Conservation (phyloP, 2,888 invertebrate species). For the Thera obeliscata region DNA sequence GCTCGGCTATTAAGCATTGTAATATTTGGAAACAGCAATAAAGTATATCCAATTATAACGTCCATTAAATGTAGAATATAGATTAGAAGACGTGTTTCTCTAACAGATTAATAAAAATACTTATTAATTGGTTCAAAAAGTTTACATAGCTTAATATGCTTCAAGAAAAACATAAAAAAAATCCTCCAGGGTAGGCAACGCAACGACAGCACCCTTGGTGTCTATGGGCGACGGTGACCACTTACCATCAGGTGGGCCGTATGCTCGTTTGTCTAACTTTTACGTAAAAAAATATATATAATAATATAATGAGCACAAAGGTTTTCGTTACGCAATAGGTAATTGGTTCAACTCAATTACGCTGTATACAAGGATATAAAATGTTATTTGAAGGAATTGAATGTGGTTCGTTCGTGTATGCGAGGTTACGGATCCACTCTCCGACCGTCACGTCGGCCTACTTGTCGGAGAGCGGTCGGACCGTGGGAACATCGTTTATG, state of each 20-base stretch:
- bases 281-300: background rate
- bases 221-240: too few relatives aligned
- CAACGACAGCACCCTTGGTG: too few relatives aligned
- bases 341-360: constrained; percentile 7
- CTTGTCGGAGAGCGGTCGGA: constrained; percentile 66
- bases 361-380: constrained; percentile 10
- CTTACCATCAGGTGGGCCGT: too few relatives aligned
- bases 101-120: too few relatives aligned
- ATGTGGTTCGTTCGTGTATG: constrained; percentile 48
- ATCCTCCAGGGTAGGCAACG: too few relatives aligned
- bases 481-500: constrained; percentile 80
- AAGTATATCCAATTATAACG: constrained; percentile 23
- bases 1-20: constrained; percentile 14
- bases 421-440: constrained; percentile 73
- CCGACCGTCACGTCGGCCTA: constrained; percentile 69
- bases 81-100: too few relatives aligned
- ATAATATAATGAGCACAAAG: background rate
- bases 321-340: background rate
- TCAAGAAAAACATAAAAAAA: too few relatives aligned
- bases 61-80: background rate
- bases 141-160: too few relatives aligned
- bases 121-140: too few relatives aligned
- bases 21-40: constrained; percentile 22
- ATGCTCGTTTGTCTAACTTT: too few relatives aligned
- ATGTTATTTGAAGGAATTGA: constrained; percentile 20